Conservation (phyloP, 2,113 vertebrate species). For the Circaetus gallicus region DNA sequence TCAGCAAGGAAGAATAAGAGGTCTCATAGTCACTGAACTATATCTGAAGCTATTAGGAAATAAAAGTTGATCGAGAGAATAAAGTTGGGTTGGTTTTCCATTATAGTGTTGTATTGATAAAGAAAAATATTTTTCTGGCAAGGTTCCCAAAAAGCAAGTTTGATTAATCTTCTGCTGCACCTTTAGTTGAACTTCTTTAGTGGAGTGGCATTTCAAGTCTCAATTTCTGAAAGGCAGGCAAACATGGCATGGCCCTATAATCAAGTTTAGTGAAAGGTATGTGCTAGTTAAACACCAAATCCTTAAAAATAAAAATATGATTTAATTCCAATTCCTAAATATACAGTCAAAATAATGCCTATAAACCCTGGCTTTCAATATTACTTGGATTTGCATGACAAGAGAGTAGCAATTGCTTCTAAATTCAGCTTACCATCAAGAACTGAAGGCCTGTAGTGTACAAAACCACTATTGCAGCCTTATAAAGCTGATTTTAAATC, state of each 20-base stretch:
- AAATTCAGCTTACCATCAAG: not conserved
- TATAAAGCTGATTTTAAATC: not conserved
- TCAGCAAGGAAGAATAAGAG: not conserved
- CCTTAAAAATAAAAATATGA: not conserved
- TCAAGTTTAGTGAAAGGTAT: not conserved
- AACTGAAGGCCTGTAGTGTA: not conserved
- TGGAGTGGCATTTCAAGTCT: not conserved
- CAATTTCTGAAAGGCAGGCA: not conserved
- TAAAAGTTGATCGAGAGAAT: not conserved
- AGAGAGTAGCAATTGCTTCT: not conserved
- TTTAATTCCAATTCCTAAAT: not conserved
- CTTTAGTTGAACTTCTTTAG: not conserved
- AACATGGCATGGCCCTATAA: not conserved
- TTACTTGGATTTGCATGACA: not conserved
- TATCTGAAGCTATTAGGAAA: not conserved
- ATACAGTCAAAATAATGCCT: not conserved
- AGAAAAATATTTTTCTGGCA: not conserved
- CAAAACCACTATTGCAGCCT: not conserved
- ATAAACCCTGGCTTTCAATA: not conserved
- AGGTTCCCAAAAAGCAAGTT: not conserved
- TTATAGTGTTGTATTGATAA: not conserved
- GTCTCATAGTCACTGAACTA: not conserved
- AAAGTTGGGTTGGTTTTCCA: not conserved
- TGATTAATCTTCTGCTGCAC: not conserved
- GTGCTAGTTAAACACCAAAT: not conserved